These are phyloP conservation scores for Shargacucullia verbasci DNA, from an alignment of 2,888 invertebrate species.

Conservation along the genomic window DNA sequence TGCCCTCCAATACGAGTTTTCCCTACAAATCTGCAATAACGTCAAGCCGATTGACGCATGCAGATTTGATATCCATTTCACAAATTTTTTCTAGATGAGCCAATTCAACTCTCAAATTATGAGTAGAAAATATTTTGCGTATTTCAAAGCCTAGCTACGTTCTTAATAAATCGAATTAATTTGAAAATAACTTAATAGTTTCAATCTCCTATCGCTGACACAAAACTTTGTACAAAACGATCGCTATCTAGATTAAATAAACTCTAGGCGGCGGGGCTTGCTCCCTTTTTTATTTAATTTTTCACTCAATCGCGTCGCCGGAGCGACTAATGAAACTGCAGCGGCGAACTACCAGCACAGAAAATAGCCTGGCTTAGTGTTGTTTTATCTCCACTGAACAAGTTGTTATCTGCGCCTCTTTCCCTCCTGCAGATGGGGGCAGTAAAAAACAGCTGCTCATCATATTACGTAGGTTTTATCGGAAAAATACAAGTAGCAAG, in stretches of 20 bases:
- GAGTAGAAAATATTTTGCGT: too few species aligned
- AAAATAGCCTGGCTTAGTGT: background rate
- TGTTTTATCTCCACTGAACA: background rate
- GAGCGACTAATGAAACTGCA: constrained; percentile 24
- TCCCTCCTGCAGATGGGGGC: background rate
- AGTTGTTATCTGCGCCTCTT: background rate
- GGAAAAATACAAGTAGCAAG: too few species aligned
- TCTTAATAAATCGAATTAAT: too few species aligned
- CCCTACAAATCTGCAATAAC: too few species aligned
- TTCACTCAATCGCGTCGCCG: constrained; percentile 5
- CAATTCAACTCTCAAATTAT: too few species aligned
- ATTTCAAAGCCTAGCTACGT: too few species aligned
- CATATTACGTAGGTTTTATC: background rate
- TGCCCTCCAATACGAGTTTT: too few species aligned
- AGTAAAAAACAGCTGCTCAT: background rate
- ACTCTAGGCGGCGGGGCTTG: background rate
- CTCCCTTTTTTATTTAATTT: too few species aligned
- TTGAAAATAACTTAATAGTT: background rate
- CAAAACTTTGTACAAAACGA: constrained; percentile 1
- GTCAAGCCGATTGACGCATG: too few species aligned
- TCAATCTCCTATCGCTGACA: background rate
- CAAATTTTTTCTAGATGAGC: too few species aligned
- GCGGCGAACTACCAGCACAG: background rate
- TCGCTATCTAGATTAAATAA: constrained; percentile 6
- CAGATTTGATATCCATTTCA: too few species aligned